Evolutionary conservation across 2,113 vertebrate genomes (phyloP).

Genomic region (Serilophus lunatus): DNA sequence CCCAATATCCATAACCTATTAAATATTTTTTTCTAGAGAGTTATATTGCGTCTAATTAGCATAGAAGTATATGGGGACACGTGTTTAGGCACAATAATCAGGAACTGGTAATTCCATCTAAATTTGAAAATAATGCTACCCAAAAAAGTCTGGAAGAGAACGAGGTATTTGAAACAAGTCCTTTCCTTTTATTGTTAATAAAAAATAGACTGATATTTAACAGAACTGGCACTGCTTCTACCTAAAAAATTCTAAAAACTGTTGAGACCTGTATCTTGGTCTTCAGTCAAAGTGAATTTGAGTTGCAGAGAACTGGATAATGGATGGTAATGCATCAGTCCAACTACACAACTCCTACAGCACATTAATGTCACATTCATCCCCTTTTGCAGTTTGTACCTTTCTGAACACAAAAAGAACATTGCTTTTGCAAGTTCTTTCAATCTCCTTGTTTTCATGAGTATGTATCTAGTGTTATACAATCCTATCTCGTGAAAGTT

Average conservation of each 20-base stretch:
- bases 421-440: not conserved
- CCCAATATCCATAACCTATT: not conserved
- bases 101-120: not conserved
- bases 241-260: not conserved
- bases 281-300: not conserved
- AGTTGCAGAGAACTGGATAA: not conserved
- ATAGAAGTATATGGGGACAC: not conserved
- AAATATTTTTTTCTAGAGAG: not conserved
- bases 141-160: not conserved
- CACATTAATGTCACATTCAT: not conserved
- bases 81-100: not conserved
- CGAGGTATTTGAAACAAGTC: not conserved
- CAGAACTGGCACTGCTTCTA: not conserved
- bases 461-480: not conserved
- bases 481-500: not conserved
- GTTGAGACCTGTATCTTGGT: not conserved
- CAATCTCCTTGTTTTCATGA: not conserved
- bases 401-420: not conserved
- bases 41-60: not conserved
- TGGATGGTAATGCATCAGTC: not conserved
- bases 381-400: not conserved
- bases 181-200: not conserved
- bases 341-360: not conserved
- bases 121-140: not conserved
- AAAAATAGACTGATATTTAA: not conserved